phyloP scores from a whole-genome alignment of 2,113 vertebrate genomes.

The Machaerirhynchus nigripectus region DNA sequence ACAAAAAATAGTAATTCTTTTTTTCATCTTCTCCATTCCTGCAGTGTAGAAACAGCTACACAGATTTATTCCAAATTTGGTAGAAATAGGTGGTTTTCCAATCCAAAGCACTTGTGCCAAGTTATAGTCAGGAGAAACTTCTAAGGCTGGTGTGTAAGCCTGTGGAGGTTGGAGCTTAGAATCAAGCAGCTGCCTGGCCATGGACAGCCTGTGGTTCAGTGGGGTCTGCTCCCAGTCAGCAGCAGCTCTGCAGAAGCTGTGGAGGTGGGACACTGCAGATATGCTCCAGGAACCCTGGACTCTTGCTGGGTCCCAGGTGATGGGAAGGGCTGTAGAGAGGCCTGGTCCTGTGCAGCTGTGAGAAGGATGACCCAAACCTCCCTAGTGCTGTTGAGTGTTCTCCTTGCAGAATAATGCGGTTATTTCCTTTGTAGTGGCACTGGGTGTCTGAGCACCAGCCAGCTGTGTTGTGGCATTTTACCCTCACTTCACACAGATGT shows the following conservation, averaged over 20 bases:
- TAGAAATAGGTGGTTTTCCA: not conserved
- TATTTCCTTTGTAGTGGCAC: not conserved
- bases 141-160: not conserved
- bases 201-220: fast-evolving
- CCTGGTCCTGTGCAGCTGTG: fast-evolving
- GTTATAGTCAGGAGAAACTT: not conserved
- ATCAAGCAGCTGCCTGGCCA: not conserved
- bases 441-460: not conserved
- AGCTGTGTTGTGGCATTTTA: not conserved
- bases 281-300: fast-evolving
- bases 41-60: not conserved
- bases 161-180: not conserved
- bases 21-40: not conserved
- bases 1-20: not conserved
- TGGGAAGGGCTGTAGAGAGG: not conserved
- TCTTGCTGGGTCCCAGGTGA: not conserved
- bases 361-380: not conserved
- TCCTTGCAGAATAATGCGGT: not conserved
- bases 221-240: not conserved
- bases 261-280: not conserved
- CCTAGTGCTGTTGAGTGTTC: not conserved
- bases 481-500: not conserved
- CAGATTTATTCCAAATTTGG: slow-evolving; percentile 26
- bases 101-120: not conserved
- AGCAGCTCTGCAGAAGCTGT: not conserved